Conservation (phyloP, 2,113 vertebrate species). For the Gasterosteus nipponicus region DNA sequence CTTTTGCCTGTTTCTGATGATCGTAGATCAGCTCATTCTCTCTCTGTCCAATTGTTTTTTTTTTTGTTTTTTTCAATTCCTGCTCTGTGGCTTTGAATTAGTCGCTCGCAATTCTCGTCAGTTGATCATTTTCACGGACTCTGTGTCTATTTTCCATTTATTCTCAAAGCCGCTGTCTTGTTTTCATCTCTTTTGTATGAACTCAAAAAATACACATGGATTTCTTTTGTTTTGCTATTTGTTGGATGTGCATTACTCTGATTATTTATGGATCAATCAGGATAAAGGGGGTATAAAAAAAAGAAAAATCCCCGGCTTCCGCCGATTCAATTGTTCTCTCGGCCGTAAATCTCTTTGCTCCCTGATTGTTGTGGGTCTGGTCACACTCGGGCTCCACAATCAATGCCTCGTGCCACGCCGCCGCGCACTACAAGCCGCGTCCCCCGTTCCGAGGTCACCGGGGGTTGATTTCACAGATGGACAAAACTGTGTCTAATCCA, state of each 20-base stretch:
- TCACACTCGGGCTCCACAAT: conserved; percentile 66
- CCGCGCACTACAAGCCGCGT: conserved; percentile 19
- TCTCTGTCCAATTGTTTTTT: not conserved
- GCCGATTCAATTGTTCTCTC: conserved; percentile 66
- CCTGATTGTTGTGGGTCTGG: conserved; percentile 58
- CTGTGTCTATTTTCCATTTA: conserved; percentile 16
- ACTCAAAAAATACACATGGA: conserved; percentile 1
- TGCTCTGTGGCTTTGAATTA: not conserved
- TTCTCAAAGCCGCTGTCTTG: not conserved
- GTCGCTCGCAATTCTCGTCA: not conserved
- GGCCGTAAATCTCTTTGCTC: conserved; percentile 53
- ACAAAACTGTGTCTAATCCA: conserved; percentile 45
- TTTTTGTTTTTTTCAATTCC: not conserved
- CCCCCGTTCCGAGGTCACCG: conserved; percentile 14
- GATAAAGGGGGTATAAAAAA: not conserved
- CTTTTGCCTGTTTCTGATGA: not conserved
- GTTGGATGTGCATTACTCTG: not conserved
- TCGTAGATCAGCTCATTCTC: conserved; percentile 25
- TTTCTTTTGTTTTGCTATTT: too few relatives aligned
- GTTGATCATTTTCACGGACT: conserved; percentile 1
- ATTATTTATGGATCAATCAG: conserved; percentile 54
- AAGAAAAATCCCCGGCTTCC: conserved; percentile 15
- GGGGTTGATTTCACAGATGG: conserved; percentile 24
- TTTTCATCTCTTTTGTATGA: not conserved
- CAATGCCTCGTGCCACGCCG: conserved; percentile 56